Base-by-base conservation (phyloP, 2,797 vertebrate species). In the Falco columbarius region DNA sequence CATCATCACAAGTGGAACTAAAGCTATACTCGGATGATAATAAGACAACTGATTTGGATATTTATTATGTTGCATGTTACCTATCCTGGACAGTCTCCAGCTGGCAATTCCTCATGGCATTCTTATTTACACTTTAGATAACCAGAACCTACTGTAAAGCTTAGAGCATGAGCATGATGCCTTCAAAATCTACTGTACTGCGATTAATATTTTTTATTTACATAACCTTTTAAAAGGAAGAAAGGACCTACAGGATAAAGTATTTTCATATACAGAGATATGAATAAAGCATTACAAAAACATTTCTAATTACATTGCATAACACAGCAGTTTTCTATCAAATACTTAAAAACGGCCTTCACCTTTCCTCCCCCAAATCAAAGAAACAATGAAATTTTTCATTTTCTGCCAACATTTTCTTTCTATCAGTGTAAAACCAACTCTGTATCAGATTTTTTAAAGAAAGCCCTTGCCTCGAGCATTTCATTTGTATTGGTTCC, bases 401-500 rank as follows among this genome's bases (percentile, higher is more conserved):
- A 86, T 81, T 96, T 97, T 97, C 91, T 97, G 93, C 95, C 89
- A 83, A 88, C n/a, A 21, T 44, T 89, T 93, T 81, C 85, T 66
- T 83, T 44, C 75, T 81, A 89, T 92, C 93, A 70, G 86, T 87
- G 70, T 88, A 95, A 97, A 96, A 91, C 75, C 30, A 61, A 86
- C 26, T 67, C 90, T 66, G 55, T 84, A 95, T 92, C 96, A 91
- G 95, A 97, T 94, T 95, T 95, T 86, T 80, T 92, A 93, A 90
- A 98, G 92, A 92, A 92, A 93, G 73, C 44, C 71, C n/a, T 74
- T 71, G 91, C 94, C 61, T 80, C 23, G 9, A 94, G 97, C 95
- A 34, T 81, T 97, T 96, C 29, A 95, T 97, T 98, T 97, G 97
- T 97, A 97, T 90, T 73, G 90, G 95, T 92, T 96, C 96, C 92